phyloP scores from a whole-genome alignment of 35 echinoderm and acorn worm genomes.

The Stichopus chloronotus region DNA sequence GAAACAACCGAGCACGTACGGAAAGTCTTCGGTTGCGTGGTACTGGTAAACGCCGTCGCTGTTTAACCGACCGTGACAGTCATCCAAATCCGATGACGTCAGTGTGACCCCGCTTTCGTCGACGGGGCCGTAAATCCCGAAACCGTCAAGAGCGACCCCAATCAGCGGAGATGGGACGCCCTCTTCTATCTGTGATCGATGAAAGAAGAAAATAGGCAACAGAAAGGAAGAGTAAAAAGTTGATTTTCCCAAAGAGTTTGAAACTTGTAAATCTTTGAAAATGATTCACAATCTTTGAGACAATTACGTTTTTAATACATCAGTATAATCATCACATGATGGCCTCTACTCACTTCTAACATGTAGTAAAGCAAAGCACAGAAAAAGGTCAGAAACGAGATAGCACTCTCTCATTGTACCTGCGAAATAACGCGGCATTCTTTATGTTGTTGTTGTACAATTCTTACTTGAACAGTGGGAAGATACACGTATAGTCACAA shows the following conservation, averaged over 20 bases:
- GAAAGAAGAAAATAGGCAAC: neutral
- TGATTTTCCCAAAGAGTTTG: neutral
- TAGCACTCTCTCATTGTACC: too few relatives aligned
- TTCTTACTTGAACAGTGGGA: too few relatives aligned
- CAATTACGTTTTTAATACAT: neutral
- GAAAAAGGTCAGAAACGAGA: neutral
- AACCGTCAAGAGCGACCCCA: slow-evolving; percentile 78
- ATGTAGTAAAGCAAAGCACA: neutral
- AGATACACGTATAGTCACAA: too few relatives aligned
- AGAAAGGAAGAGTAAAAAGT: neutral
- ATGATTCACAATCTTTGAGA: neutral
- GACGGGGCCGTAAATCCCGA: slow-evolving; percentile 78
- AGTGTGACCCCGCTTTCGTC: slow-evolving; percentile 60
- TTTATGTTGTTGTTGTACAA: too few relatives aligned
- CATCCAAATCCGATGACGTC: slow-evolving; percentile 53
- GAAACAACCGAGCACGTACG: slow-evolving; percentile 94
- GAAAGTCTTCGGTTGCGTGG: slow-evolving; percentile 86
- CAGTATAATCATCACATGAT: neutral
- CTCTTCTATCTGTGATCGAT: slow-evolving; percentile 7
- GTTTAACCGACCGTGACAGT: slow-evolving; percentile 52
- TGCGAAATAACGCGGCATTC: too few relatives aligned
- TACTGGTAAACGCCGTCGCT: slow-evolving; percentile 70
- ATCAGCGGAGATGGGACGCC: slow-evolving; percentile 55
- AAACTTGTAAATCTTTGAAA: neutral
- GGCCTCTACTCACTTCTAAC: neutral